Evolutionary conservation across 2,113 vertebrate species (phyloP).

Genomic region (Brachypteracias leptosomus): DNA sequence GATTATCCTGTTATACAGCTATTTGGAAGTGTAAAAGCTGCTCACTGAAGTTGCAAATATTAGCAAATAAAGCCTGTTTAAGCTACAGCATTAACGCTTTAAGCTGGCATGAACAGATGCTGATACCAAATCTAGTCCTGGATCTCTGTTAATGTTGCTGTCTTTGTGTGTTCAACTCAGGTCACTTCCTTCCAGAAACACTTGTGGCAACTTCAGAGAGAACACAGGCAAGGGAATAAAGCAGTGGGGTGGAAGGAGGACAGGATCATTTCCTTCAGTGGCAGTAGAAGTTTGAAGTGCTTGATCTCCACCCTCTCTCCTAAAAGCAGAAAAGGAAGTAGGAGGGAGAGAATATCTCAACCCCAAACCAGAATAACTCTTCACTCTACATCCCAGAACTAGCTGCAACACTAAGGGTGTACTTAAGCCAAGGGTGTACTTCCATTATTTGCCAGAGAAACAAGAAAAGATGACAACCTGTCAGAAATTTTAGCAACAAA

Average conservation of each 20-base stretch:
- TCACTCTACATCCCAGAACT: background rate
- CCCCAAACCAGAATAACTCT: background rate
- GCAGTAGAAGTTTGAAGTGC: background rate
- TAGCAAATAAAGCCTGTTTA: conserved; percentile 27
- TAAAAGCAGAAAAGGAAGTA: background rate
- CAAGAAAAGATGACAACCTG: background rate
- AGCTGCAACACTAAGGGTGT: background rate
- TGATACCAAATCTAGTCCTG: background rate
- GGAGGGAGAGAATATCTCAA: background rate
- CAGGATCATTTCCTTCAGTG: background rate
- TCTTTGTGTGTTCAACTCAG: background rate
- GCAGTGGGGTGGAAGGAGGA: background rate
- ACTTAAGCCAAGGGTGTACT: background rate
- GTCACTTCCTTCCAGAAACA: background rate
- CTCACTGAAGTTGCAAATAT: background rate
- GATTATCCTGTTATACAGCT: background rate
- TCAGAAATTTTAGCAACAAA: background rate
- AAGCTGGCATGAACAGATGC: background rate
- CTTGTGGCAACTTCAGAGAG: background rate
- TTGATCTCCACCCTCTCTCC: background rate
- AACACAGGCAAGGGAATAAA: background rate
- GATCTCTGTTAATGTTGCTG: background rate
- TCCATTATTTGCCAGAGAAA: background rate
- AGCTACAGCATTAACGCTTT: background rate
- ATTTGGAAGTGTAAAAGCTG: background rate